These are phyloP conservation scores for Misgurnus mizolepis DNA, from an alignment of 2,113 vertebrate genomes.

Conservation along the genomic window DNA sequence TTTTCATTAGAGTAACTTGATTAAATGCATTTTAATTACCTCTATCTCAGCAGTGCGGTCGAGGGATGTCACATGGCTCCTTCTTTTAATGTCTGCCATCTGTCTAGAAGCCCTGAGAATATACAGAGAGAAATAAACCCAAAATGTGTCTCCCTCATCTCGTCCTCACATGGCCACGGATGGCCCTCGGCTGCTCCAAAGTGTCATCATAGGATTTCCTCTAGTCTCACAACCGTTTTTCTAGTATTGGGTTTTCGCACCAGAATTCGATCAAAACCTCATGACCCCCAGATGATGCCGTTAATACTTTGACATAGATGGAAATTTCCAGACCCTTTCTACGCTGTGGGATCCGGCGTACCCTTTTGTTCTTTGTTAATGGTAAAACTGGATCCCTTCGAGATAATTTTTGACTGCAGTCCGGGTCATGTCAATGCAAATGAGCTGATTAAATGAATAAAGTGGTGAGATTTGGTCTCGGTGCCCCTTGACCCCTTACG, in stretches of 20 bases:
- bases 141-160: not conserved
- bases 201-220: not conserved
- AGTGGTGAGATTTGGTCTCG: slow-evolving; percentile 54
- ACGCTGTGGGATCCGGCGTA: not conserved
- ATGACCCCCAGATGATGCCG: not conserved
- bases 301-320: not conserved
- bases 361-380: slow-evolving; percentile 1
- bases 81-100: slow-evolving; percentile 65
- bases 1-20: slow-evolving; percentile 62
- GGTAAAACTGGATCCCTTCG: not conserved
- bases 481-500: slow-evolving; percentile 52
- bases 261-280: not conserved
- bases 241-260: slow-evolving; percentile 12
- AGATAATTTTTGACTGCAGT: not conserved
- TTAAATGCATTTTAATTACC: slow-evolving; percentile 65
- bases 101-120: slow-evolving; percentile 55
- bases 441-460: slow-evolving; percentile 43
- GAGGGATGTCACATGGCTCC: slow-evolving; percentile 59
- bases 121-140: slow-evolving; percentile 31
- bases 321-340: not conserved
- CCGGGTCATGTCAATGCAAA: slow-evolving; percentile 10
- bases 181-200: no score
- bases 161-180: not conserved
- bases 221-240: not conserved
- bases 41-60: slow-evolving; percentile 56